Evolutionary conservation across 1,140 invertebrate genomes (phyloP).

Genomic region (Eriosoma lanigerum): DNA sequence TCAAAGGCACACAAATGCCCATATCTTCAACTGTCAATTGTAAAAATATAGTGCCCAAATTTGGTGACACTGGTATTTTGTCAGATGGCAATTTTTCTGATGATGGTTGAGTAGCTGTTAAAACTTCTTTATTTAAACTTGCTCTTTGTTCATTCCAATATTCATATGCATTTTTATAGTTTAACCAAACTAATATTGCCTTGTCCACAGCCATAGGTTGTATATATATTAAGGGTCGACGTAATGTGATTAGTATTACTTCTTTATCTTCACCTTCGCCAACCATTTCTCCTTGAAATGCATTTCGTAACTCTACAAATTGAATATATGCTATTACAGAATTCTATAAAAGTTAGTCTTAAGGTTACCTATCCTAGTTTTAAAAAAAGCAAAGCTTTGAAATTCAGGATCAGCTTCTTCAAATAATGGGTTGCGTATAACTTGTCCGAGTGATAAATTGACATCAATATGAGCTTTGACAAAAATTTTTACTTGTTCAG

Average conservation of each 20-base stretch:
- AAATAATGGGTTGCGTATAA: slow-evolving; percentile 90
- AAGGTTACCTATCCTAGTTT: slow-evolving; percentile 77
- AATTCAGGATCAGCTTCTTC: slow-evolving; percentile 96
- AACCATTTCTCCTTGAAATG: slow-evolving; percentile 88
- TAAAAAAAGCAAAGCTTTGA: slow-evolving; percentile 96
- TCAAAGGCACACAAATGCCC: slow-evolving; percentile 91
- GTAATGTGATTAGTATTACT: slow-evolving; percentile 87
- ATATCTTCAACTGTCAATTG: slow-evolving; percentile 95
- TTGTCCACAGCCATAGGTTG: slow-evolving; percentile 95
- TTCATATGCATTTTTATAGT: slow-evolving; percentile 98
- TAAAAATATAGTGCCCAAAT: slow-evolving; percentile 87
- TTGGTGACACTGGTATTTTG: slow-evolving; percentile 71
- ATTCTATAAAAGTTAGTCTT: neutral
- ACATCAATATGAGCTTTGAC: slow-evolving; percentile 91
- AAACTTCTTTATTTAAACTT: slow-evolving; percentile 82
- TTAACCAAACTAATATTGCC: slow-evolving; percentile 95
- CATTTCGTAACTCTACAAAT: slow-evolving; percentile 68
- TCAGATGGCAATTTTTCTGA: slow-evolving; percentile 76
- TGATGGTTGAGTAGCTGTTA: slow-evolving; percentile 77
- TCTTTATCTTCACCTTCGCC: slow-evolving; percentile 78
- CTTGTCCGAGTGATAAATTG: slow-evolving; percentile 90
- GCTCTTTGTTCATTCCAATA: slow-evolving; percentile 96
- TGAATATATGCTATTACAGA: slow-evolving; percentile 24
- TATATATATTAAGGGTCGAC: slow-evolving; percentile 88
- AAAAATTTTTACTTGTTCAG: slow-evolving; percentile 77